Evolutionary conservation across 1,140 invertebrate species (phyloP).

Genomic region (Cydia strobilella): DNA sequence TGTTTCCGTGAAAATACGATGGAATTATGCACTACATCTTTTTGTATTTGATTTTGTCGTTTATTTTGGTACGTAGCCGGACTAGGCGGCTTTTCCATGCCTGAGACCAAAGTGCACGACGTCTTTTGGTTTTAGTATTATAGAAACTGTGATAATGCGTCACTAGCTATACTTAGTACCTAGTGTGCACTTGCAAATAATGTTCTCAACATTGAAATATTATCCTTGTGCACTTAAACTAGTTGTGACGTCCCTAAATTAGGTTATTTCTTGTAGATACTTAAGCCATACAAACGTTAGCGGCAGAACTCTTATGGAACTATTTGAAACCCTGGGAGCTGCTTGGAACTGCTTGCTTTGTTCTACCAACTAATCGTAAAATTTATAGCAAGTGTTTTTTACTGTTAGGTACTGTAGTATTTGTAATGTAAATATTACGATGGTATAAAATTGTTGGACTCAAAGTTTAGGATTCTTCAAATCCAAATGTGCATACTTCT

Average conservation of each 20-base stretch:
- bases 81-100: not conserved
- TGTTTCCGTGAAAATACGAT: too few species aligned
- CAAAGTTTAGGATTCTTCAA: not conserved
- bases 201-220: not conserved
- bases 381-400: not conserved
- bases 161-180: not conserved
- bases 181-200: not conserved
- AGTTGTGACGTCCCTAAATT: not conserved
- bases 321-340: too few species aligned
- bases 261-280: not conserved
- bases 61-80: too few species aligned
- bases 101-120: slow-evolving; percentile 1
- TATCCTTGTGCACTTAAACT: not conserved
- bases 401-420: too few species aligned
- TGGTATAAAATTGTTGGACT: not conserved
- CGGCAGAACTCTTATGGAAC: too few species aligned
- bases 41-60: too few species aligned
- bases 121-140: not conserved
- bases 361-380: not conserved
- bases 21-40: too few species aligned
- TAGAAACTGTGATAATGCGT: slow-evolving; percentile 2
- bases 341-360: too few species aligned
- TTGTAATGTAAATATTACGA: too few species aligned
- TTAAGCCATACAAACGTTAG: too few species aligned
- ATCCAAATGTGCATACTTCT: not conserved